Evolutionary conservation across 1,140 invertebrate species (phyloP).

Genomic region (Drosophila elegans): DNA sequence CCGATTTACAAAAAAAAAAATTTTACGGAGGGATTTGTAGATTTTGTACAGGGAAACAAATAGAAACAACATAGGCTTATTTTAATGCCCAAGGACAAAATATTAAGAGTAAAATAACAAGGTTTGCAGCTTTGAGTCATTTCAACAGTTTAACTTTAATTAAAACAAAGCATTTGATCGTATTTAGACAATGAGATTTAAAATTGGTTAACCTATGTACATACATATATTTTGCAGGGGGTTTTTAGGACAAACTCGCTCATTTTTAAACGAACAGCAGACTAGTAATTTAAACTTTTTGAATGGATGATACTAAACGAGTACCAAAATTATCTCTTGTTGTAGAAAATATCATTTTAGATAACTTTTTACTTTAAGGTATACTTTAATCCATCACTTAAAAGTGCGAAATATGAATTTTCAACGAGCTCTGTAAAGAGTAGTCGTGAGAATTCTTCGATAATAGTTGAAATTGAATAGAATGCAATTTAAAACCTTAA

Average conservation of each 20-base stretch:
- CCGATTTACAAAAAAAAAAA: neutral
- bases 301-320: too few species aligned
- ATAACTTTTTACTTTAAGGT: too few species aligned
- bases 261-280: slow-evolving; percentile 1
- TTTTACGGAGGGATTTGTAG: neutral
- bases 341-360: too few species aligned
- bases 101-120: neutral
- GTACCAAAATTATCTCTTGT: neutral
- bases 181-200: slow-evolving; percentile 39
- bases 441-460: neutral
- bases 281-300: neutral
- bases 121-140: slow-evolving; percentile 18
- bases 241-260: slow-evolving; percentile 37
- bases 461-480: neutral
- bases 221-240: slow-evolving; percentile 20
- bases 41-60: too few species aligned
- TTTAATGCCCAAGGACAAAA: neutral
- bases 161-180: slow-evolving; percentile 43
- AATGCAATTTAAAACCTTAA: neutral
- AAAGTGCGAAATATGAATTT: too few species aligned
- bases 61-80: too few species aligned
- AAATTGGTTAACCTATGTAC: slow-evolving; percentile 22
- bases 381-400: too few species aligned
- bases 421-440: too few species aligned
- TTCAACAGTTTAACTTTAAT: slow-evolving; percentile 35